A percentile compares a stretch with the other conserved stretches of the same genome.
Evolutionary conservation across 1,140 invertebrate genomes (phyloP).

Genomic region (Nylanderia fulva): DNA sequence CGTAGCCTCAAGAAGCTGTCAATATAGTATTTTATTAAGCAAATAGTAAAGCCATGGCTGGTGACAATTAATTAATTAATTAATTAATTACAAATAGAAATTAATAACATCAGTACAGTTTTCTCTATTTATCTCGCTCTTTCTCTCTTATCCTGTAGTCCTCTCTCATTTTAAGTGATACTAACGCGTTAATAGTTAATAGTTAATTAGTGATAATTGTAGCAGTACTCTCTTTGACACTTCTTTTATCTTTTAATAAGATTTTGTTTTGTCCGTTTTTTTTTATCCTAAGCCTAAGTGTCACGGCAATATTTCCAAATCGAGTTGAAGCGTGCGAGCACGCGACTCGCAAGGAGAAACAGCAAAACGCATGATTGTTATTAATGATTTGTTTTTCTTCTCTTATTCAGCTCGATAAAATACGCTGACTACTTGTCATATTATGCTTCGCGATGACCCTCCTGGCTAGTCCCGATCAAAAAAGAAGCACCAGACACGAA

Average conservation of each 20-base stretch:
- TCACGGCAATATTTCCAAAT: conserved; percentile 81
- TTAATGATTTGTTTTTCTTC: neutral
- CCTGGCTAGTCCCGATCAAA: neutral
- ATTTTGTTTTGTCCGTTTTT: conserved; percentile 62
- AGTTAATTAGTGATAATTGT: conserved; percentile 77
- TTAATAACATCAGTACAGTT: conserved; percentile 71
- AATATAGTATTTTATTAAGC: conserved; percentile 68
- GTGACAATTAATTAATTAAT: conserved; percentile 68
- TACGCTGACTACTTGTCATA: conserved; percentile 30
- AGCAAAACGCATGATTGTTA: conserved; percentile 66
- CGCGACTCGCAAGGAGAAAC: conserved; percentile 56
- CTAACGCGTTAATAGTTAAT: conserved; percentile 76
- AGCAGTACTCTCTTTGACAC: conserved; percentile 81
- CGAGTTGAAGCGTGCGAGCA: conserved; percentile 35
- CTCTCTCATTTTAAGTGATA: conserved; percentile 70
- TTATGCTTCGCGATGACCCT: neutral
- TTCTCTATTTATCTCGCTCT: neutral
- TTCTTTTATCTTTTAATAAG: conserved; percentile 73
- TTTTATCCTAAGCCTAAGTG: conserved; percentile 72
- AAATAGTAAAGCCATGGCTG: conserved; percentile 70
- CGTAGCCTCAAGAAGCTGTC: conserved; percentile 73
- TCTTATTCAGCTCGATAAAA: conserved; percentile 23
- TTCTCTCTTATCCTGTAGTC: neutral
- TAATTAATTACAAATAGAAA: conserved; percentile 71
- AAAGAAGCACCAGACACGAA: neutral